These are phyloP conservation scores for Myripristis murdjan DNA, from an alignment of 2,797 vertebrate species.

Conservation along the genomic window DNA sequence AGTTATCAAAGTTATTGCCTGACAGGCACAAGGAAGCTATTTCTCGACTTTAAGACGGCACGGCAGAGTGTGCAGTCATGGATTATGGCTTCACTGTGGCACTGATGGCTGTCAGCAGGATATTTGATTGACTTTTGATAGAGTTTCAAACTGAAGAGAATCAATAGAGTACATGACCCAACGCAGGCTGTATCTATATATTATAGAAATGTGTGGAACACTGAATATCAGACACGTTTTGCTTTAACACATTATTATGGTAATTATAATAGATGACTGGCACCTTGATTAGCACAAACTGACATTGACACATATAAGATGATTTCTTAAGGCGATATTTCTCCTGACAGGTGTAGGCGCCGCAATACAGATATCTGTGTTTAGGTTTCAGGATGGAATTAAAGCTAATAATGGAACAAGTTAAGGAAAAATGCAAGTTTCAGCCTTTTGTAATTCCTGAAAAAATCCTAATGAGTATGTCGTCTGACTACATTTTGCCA, in stretches of 20 bases:
- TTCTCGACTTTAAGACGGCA: conserved; percentile 8
- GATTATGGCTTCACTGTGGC: conserved; percentile 11
- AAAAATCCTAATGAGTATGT: background rate
- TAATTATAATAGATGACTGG: background rate
- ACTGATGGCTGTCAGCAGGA: conserved; percentile 28
- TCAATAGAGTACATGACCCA: conserved; percentile 13
- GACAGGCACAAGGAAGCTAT: background rate
- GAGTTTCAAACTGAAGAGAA: conserved; percentile 11
- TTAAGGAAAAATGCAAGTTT: background rate
- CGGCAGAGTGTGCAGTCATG: background rate
- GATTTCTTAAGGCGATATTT: background rate
- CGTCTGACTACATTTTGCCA: background rate
- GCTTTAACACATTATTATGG: background rate
- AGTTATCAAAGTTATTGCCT: conserved; percentile 1
- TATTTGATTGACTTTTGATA: conserved; percentile 3
- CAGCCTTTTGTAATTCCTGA: background rate
- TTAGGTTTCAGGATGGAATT: background rate
- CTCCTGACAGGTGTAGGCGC: conserved; percentile 14
- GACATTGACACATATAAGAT: conserved; percentile 6
- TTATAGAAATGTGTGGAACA: background rate
- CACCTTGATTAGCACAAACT: background rate
- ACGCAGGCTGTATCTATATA: background rate
- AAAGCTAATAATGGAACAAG: background rate
- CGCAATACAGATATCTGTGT: conserved; percentile 20
- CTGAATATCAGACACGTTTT: background rate